Conservation (phyloP, 2,888 invertebrate species). For the Bellardia bayeri region DNA sequence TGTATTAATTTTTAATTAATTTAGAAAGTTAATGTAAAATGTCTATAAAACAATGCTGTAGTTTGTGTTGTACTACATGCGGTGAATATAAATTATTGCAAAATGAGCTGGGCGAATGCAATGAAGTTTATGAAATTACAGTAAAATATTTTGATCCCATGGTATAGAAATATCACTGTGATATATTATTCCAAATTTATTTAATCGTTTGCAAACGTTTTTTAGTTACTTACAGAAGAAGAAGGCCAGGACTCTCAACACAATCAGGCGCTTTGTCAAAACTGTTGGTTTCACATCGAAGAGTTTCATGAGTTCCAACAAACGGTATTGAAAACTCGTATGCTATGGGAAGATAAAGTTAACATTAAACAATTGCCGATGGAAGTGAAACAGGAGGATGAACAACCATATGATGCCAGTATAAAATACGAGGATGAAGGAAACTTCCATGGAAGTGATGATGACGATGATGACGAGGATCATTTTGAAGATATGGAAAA, state of each 20-base stretch:
- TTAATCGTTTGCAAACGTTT: neutral
- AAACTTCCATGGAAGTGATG: slow-evolving; percentile 20
- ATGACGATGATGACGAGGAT: slow-evolving; percentile 19
- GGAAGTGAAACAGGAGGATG: slow-evolving; percentile 52
- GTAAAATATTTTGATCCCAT: slow-evolving; percentile 71
- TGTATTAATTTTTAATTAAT: neutral
- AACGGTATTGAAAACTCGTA: slow-evolving; percentile 52
- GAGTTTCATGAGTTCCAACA: slow-evolving; percentile 68
- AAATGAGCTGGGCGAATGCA: slow-evolving; percentile 61
- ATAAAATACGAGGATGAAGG: neutral
- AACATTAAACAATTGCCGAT: slow-evolving; percentile 3
- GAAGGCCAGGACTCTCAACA: neutral
- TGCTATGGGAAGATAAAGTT: slow-evolving; percentile 37
- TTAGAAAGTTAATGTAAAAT: slow-evolving; percentile 15
- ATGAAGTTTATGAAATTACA: slow-evolving; percentile 65
- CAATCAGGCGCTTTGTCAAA: slow-evolving; percentile 49
- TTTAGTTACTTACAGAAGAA: slow-evolving; percentile 53
- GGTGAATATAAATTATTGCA: slow-evolving; percentile 56
- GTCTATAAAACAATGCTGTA: slow-evolving; percentile 57
- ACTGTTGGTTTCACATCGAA: slow-evolving; percentile 65
- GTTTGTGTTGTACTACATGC: slow-evolving; percentile 58
- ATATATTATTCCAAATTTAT: neutral
- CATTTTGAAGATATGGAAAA: slow-evolving; percentile 18
- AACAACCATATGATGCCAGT: neutral
- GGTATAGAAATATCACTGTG: slow-evolving; percentile 33